phyloP scores from a whole-genome alignment of 2,888 invertebrate species.

The Agonopterix alstromeriana region DNA sequence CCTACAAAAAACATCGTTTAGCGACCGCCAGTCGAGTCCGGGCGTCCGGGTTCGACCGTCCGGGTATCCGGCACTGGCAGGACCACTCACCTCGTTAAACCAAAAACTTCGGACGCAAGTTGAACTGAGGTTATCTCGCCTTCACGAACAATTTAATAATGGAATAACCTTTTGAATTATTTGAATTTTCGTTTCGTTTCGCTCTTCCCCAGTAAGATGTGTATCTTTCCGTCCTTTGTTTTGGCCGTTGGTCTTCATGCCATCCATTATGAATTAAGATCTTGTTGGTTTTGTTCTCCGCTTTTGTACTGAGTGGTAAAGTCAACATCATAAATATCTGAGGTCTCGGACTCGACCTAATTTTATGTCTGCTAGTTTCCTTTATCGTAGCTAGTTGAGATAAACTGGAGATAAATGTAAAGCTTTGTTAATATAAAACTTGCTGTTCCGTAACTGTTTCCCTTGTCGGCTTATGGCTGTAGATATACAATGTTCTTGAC shows the following conservation, averaged over 20 bases:
- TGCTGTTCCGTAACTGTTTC: neutral
- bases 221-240: constrained; percentile 7
- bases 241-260: constrained; percentile 3
- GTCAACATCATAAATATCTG: constrained; percentile 5
- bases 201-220: constrained; percentile 1
- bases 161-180: constrained; percentile 34
- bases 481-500: no score
- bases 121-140: constrained; percentile 9
- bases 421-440: neutral
- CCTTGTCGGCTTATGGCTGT: no score
- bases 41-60: neutral
- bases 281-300: constrained; percentile 2
- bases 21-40: neutral
- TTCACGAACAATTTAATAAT: constrained; percentile 55
- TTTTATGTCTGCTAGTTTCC: neutral
- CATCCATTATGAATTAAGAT: constrained; percentile 8
- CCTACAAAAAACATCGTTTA: constrained; percentile 2
- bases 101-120: constrained; percentile 3
- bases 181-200: constrained; percentile 8
- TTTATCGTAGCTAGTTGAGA: neutral
- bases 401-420: neutral
- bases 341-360: neutral
- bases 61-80: neutral
- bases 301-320: constrained; percentile 1
- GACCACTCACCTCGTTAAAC: constrained; percentile 2